Evolutionary conservation across 2,797 vertebrate species (phyloP).

Genomic region (Anguilla marmorata): DNA sequence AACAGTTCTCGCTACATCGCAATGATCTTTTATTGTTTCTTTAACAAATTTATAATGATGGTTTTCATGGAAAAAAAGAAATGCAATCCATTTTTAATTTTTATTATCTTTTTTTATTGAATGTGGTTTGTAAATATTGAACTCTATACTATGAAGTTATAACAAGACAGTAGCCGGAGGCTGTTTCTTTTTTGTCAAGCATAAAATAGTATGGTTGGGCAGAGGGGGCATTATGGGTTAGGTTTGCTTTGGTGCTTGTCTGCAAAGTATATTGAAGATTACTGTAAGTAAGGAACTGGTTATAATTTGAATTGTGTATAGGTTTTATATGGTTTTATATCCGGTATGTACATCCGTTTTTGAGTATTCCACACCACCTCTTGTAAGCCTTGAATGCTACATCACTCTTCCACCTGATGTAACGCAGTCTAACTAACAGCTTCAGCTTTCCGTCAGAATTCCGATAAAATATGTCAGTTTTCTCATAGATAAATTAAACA

Average conservation of each 20-base stretch:
- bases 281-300: conserved; percentile 3
- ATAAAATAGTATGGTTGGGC: not conserved
- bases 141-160: conserved; percentile 6
- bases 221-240: not conserved
- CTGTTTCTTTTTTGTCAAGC: not conserved
- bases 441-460: not conserved
- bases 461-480: not conserved
- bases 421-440: not conserved
- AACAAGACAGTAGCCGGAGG: not conserved
- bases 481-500: not conserved
- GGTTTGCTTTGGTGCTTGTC: not conserved
- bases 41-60: not conserved
- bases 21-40: not conserved
- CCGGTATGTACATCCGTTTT: not conserved
- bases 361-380: not conserved
- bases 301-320: not conserved
- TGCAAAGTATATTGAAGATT: not conserved
- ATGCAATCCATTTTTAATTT: conserved; percentile 5
- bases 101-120: not conserved
- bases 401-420: not conserved
- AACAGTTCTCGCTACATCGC: not conserved
- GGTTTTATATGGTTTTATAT: not conserved
- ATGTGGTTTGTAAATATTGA: conserved; percentile 21
- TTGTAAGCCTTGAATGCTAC: not conserved
- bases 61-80: not conserved